Base-by-base conservation (phyloP, 2,888 invertebrate genomes). In the Strigamia transsilvanica region DNA sequence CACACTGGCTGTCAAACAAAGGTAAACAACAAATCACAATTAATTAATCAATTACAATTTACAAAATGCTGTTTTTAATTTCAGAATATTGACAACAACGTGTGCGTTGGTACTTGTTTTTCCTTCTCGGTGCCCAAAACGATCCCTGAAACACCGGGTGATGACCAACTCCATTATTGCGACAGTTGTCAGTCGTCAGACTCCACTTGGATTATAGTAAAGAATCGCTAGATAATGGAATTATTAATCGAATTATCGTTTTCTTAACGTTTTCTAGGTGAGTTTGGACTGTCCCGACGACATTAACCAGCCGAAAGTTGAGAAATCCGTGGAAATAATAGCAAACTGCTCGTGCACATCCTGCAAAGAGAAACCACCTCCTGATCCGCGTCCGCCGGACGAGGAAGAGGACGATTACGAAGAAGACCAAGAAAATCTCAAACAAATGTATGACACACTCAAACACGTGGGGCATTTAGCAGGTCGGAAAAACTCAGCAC, bases 21-120 rank as follows among this genome's bases (percentile, higher is more conserved):
- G 0, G 89, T 91, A 80, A 51, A 42, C 6, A n/a, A n/a, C n/a
- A n/a, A n/a, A n/a, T n/a, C n/a, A n/a, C n/a, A 13, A 15, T 15
- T 38, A 23, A 32, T 27, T 32, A 78, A 78, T 78, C 7, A 78
- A 2, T 27, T 27, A 12, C 32, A 18, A 18, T 15, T 73, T 32
- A 10, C n/a, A 2, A 5, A 56, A 56, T 56, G 1, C 21, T 18
- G 42, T 15, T 73, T 41, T 32, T 42, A 73, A 32, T 51, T 73
- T 13, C 78, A 83, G 84, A 92, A 92, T 84, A 91, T 93, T 84
- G 91, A 92, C 87, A 93, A 93, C 87, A 92, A 92, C 85, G 92
- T 93, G 5, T 93, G 93, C 86, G 92, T 93, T 15, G 93, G 93
- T 4, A 91, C 92, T 3, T 93, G 93, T 86, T 93, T 92, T 87